Conservation (phyloP, 2,888 invertebrate species). For the Heliconius hortense region DNA sequence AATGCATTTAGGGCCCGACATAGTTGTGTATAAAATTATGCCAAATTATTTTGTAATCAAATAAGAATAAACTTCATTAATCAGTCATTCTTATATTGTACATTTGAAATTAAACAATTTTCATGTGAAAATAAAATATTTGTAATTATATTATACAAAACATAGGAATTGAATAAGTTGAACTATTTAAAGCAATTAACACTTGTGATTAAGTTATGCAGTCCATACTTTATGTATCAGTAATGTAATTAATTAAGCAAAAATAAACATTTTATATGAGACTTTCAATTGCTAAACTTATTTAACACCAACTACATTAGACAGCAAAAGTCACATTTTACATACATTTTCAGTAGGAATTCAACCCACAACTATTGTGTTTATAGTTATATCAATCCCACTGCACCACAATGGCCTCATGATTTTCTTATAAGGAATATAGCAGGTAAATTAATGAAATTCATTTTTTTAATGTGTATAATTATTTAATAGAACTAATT, state of each 20-base stretch:
- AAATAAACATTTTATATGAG: slow-evolving; percentile 82
- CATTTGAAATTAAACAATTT: slow-evolving; percentile 34
- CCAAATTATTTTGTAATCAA: slow-evolving; percentile 77
- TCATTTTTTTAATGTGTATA: background rate
- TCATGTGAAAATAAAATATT: slow-evolving; percentile 45
- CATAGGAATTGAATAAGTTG: slow-evolving; percentile 58
- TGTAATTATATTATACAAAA: slow-evolving; percentile 44
- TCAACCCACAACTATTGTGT: background rate
- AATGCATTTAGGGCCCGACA: slow-evolving; percentile 74
- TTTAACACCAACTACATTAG: background rate
- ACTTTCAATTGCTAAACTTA: slow-evolving; percentile 62
- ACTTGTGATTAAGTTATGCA: slow-evolving; percentile 69
- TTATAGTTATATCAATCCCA: background rate
- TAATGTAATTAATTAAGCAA: slow-evolving; percentile 75
- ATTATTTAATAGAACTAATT: background rate
- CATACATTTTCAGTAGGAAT: background rate
- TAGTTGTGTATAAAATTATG: slow-evolving; percentile 69
- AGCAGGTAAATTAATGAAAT: slow-evolving; percentile 7
- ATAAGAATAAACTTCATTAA: slow-evolving; percentile 57
- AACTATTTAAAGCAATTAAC: slow-evolving; percentile 59
- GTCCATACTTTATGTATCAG: slow-evolving; percentile 74
- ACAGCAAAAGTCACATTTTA: background rate
- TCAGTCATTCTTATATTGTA: slow-evolving; percentile 46
- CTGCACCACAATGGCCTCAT: background rate
- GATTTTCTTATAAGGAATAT: background rate